A percentile compares a stretch with the other conserved stretches of the same genome.
Conservation (phyloP, 1,140 invertebrate genomes). For the Brachionus asplanchnoidis region DNA sequence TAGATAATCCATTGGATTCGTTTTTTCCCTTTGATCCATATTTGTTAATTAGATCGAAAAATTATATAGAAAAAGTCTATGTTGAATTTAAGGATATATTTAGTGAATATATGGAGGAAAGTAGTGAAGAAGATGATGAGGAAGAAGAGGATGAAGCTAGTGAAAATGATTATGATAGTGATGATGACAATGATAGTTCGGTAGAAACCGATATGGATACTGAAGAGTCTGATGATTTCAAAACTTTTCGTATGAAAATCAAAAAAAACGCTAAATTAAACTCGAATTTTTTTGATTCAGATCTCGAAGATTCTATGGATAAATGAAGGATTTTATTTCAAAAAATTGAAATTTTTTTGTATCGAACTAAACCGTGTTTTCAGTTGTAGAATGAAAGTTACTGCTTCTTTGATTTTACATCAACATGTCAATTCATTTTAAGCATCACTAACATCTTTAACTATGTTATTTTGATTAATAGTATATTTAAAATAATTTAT, state of each 20-base stretch:
- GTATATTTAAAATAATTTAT: background rate
- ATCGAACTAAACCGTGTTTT: background rate
- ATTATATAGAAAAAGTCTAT: constrained; percentile 39
- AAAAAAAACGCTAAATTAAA: background rate
- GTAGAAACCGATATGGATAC: background rate
- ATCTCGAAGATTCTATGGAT: constrained; percentile 21
- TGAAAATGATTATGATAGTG: background rate
- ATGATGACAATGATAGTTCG: background rate
- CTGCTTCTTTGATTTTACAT: background rate
- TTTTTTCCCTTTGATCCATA: constrained; percentile 80
- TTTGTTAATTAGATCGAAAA: constrained; percentile 61
- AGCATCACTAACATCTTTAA: background rate
- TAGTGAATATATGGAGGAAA: constrained; percentile 42
- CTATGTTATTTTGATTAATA: background rate
- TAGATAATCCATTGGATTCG: constrained; percentile 61
- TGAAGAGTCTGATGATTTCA: background rate
- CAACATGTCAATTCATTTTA: background rate
- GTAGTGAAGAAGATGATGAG: background rate
- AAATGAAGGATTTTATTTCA: background rate
- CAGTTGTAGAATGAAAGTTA: background rate
- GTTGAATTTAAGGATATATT: constrained; percentile 38
- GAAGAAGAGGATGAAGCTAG: constrained; percentile 5
- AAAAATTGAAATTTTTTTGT: background rate
- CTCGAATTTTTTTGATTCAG: constrained; percentile 1
- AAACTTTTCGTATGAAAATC: background rate